A percentile compares a stretch with the other conserved stretches of the same genome.
Evolutionary conservation across 2,888 invertebrate species (phyloP).

Genomic region (Notocelia uddmanniana): DNA sequence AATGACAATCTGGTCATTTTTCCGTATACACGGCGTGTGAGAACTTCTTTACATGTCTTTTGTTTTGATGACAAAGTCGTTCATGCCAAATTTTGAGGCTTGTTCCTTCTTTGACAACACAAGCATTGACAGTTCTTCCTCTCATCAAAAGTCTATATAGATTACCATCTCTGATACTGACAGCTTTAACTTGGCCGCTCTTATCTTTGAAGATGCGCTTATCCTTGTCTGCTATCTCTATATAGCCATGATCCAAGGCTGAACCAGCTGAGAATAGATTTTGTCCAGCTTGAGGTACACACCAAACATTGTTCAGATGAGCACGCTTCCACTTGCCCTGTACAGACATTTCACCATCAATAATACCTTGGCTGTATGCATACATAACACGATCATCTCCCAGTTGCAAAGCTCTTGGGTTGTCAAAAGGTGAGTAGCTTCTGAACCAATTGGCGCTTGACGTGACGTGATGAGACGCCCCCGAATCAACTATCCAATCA

Average conservation of each 20-base stretch:
- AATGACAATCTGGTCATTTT: not conserved
- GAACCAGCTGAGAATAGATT: not conserved
- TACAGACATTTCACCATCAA: too few relatives aligned
- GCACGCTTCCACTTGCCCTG: not conserved
- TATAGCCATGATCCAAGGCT: too few relatives aligned
- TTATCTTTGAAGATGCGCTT: too few relatives aligned
- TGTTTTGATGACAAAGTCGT: not conserved
- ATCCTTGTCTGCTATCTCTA: too few relatives aligned
- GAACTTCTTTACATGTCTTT: not conserved
- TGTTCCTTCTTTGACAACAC: not conserved
- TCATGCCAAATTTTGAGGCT: not conserved
- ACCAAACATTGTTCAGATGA: not conserved
- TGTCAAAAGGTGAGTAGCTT: too few relatives aligned
- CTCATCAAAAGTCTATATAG: conserved; percentile 1
- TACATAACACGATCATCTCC: too few relatives aligned
- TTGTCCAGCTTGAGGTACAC: not conserved
- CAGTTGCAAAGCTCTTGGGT: too few relatives aligned
- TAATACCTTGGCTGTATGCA: too few relatives aligned
- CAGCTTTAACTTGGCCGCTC: not conserved
- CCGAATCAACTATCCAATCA: not conserved
- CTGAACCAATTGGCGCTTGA: too few relatives aligned
- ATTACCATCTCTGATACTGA: conserved; percentile 6
- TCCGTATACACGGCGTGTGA: not conserved
- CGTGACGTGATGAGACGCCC: too few relatives aligned
- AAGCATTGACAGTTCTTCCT: not conserved